Evolutionary conservation across 2,888 invertebrate species (phyloP).

Genomic region (Zygogramma bicolorata): DNA sequence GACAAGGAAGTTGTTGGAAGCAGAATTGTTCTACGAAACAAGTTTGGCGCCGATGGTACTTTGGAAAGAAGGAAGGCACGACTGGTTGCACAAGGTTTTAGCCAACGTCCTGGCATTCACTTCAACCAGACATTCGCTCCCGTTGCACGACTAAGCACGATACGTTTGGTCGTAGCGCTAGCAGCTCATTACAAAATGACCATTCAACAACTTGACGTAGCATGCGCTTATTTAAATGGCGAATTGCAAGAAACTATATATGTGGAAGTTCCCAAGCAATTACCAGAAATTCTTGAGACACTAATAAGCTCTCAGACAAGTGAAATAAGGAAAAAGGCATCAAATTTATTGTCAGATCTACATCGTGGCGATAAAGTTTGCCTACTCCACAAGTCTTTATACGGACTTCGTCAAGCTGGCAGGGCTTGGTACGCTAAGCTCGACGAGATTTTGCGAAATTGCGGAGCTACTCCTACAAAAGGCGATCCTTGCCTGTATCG

Average conservation of each 20-base stretch:
- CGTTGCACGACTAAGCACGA: slow-evolving; percentile 10
- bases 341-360: neutral
- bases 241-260: slow-evolving; percentile 34
- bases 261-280: slow-evolving; percentile 37
- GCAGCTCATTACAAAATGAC: slow-evolving; percentile 33
- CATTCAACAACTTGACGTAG: slow-evolving; percentile 37
- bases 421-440: slow-evolving; percentile 2
- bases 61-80: slow-evolving; percentile 29
- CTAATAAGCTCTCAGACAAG: slow-evolving; percentile 1
- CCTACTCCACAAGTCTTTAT: neutral
- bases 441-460: neutral
- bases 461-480: neutral
- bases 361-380: neutral
- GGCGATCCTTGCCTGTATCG: slow-evolving; percentile 9
- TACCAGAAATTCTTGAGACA: neutral
- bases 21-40: slow-evolving; percentile 46
- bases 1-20: slow-evolving; percentile 39
- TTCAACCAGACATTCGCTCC: slow-evolving; percentile 24
- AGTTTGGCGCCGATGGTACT: slow-evolving; percentile 44
- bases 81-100: slow-evolving; percentile 17
- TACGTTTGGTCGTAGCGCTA: slow-evolving; percentile 34
- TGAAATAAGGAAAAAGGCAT: slow-evolving; percentile 12
- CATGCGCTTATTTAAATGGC: slow-evolving; percentile 38
- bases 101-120: slow-evolving; percentile 17
- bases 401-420: slow-evolving; percentile 9